Percentiles rank a stretch among this genome's conserved stretches.
Conservation (phyloP, 1,140 invertebrate species). For the Anagrus nilaparvatae region DNA sequence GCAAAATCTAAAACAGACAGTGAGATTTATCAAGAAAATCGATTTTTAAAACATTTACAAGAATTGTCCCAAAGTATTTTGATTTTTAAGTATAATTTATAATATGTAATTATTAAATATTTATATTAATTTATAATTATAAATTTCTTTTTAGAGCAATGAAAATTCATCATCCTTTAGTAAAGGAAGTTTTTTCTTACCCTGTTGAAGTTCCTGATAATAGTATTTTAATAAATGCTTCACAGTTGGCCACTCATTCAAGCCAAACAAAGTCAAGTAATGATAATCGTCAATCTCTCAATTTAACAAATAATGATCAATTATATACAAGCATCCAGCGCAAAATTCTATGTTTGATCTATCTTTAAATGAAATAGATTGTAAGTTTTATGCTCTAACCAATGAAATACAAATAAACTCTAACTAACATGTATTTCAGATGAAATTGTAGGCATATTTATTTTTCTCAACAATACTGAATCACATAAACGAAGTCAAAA, state of each 20-base stretch:
- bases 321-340: conserved; percentile 3
- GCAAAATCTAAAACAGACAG: conserved; percentile 25
- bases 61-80: conserved; percentile 9
- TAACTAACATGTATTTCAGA: conserved; percentile 35
- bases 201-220: conserved; percentile 38
- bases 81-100: not conserved
- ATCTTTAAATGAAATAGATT: conserved; percentile 6
- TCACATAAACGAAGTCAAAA: no score
- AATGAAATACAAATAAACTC: not conserved
- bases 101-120: not conserved
- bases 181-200: conserved; percentile 42
- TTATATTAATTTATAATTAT: conserved; percentile 2
- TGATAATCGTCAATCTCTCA: not conserved
- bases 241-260: conserved; percentile 26
- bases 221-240: conserved; percentile 38
- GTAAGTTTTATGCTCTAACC: conserved; percentile 10
- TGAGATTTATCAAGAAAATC: conserved; percentile 34
- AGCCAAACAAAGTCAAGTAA: conserved; percentile 2
- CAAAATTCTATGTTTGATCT: not conserved
- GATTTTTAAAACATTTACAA: conserved; percentile 26
- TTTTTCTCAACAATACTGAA: no score
- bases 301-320: not conserved
- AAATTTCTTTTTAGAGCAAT: conserved; percentile 24
- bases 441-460: conserved; percentile 49
- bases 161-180: conserved; percentile 21